Evolutionary conservation across 2,888 invertebrate genomes (phyloP), one percentile per base, ranked within the genome.

Genomic region (Tetropium fuscum): DNA sequence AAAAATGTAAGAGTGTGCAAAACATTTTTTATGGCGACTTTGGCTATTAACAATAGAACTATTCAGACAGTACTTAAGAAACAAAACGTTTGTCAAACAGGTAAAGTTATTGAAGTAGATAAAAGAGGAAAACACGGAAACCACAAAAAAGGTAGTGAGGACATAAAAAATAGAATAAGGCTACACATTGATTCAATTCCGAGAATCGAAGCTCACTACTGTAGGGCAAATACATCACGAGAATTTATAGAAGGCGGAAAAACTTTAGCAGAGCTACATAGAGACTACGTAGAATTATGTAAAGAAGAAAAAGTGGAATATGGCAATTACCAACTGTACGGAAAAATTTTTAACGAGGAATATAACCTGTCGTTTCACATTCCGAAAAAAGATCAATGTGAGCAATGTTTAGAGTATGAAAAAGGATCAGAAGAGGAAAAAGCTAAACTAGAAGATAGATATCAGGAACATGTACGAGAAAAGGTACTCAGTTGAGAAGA

Each of bases 331-430:
- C 22, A 15, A 41, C 19, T 41, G 19, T 41, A 41, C 19, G 3
- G n/a, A 3, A 41, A 51, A 10, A 43, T 57, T 34, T 49, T 57
- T 32, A 41, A 19, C 5, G 32, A 30, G 11, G n/a, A n/a, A n/a
- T n/a, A n/a, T 16, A 43, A 44, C 18, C 38, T 53, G 8, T 16
- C 15, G 2, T 56, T 56, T 56, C 47, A 36, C 11, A 19, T 19
- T 40, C 56, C 56, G 7, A 49, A 56, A 18, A 57, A 57, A 49
- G 57, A 57, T 49, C 34, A 16, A 20, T 51, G 57, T 30, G 49
- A 49, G 15, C 8, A 8, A 22, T 57, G 49, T 40, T n/a, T 25
- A 10, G 20, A 18, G 2, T 57, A 57, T 25, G 22, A 49, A 49
- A 54, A 51, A 16, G 41, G 30, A 19, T 27, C 44, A n/a, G 19